A percentile compares a stretch with the other conserved stretches of the same genome.
phyloP scores from a whole-genome alignment of 2,797 vertebrate species.

The Varecia variegata region DNA sequence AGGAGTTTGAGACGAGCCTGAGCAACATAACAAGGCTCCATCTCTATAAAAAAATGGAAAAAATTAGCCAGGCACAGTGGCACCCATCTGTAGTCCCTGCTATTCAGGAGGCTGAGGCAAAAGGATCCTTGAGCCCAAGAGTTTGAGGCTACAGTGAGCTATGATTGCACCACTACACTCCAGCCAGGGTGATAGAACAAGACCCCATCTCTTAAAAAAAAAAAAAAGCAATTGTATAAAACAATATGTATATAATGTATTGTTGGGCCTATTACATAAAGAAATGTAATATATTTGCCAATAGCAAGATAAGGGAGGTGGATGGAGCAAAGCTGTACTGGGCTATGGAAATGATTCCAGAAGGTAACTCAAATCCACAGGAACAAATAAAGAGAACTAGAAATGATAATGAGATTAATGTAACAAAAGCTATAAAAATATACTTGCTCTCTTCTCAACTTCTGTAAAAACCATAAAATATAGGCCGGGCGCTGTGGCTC shows the following conservation, averaged over 20 bases:
- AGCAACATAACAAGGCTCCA: too few relatives aligned
- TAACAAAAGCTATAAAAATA: background rate
- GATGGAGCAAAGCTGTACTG: background rate
- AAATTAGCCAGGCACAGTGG: too few relatives aligned
- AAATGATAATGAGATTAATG: background rate
- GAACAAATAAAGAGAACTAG: background rate
- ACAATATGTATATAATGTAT: background rate
- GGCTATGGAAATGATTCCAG: background rate
- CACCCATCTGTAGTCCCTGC: too few relatives aligned
- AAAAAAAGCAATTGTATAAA: background rate
- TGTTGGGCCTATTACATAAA: background rate
- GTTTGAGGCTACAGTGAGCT: too few relatives aligned
- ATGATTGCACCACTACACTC: background rate
- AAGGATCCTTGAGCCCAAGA: too few relatives aligned
- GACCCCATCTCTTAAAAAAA: too few relatives aligned
- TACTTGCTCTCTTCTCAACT: background rate
- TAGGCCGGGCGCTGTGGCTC: too few relatives aligned
- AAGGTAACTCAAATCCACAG: background rate
- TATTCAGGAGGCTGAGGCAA: too few relatives aligned
- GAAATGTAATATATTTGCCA: background rate
- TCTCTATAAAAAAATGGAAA: too few relatives aligned
- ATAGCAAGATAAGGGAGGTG: background rate
- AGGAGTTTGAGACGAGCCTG: too few relatives aligned
- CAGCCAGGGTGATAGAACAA: background rate
- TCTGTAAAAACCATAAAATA: background rate